Percentiles rank a stretch among this genome's conserved stretches.
These are phyloP conservation scores for Lindbergichthys nudifrons DNA, from an alignment of 2,797 vertebrate genomes.

Conservation along the genomic window DNA sequence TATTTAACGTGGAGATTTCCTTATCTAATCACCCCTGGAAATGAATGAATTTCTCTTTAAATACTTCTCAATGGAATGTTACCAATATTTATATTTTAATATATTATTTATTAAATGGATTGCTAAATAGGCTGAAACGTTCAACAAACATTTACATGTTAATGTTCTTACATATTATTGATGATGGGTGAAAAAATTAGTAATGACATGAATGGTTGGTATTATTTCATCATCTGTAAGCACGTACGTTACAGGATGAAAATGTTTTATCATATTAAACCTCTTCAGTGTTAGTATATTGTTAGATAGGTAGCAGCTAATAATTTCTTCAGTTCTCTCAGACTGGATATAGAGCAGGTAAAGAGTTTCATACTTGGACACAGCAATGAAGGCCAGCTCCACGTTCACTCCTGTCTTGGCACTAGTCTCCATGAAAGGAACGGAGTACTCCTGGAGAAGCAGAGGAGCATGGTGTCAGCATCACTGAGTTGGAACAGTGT, in stretches of 20 bases:
- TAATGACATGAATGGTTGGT: neutral
- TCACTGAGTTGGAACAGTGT: neutral
- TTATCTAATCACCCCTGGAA: no score
- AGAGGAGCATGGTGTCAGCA: neutral
- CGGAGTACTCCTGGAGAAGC: conserved; percentile 90
- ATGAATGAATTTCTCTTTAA: no score
- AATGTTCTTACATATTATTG: neutral
- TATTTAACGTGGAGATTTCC: no score
- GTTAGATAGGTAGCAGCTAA: no score
- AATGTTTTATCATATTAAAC: neutral
- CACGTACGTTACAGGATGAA: neutral
- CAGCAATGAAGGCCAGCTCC: conserved; percentile 93
- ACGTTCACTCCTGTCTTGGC: conserved; percentile 97
- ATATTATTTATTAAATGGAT: neutral
- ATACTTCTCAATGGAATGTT: no score
- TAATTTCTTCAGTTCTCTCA: neutral
- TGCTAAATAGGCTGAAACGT: neutral
- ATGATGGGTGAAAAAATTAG: neutral
- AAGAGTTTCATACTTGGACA: conserved; percentile 89
- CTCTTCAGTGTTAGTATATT: neutral
- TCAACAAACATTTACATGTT: neutral
- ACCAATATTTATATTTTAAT: no score
- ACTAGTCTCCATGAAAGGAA: conserved; percentile 98
- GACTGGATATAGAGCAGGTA: neutral
- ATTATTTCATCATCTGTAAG: neutral